Base-by-base conservation (phyloP, 2,113 vertebrate species). In the Corythoichthys intestinalis region DNA sequence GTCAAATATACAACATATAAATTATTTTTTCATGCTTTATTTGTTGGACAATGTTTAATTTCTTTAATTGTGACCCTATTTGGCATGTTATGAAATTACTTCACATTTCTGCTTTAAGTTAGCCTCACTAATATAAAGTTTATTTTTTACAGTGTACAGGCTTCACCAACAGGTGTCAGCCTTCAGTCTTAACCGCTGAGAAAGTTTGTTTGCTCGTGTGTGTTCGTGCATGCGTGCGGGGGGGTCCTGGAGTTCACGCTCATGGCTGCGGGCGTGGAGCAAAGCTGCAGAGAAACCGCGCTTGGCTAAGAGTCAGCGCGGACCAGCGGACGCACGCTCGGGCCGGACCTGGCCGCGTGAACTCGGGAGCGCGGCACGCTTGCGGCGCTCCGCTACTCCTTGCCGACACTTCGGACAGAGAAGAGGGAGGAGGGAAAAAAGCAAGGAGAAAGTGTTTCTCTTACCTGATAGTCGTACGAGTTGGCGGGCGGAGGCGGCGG, bases 131-230 rank as follows among this genome's bases (percentile, higher is more conserved):
- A 41, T 7, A 41, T 41, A 41, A 41, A 3, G 41, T 44, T 8
- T 44, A 44, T 1, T 7, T 44, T 44, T n/a, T n/a, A n/a, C n/a
- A n/a, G n/a, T n/a, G n/a, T 7, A 44, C 4, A 2, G 59, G 54
- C 73, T 81, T 69, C 63, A 76, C 90, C 90, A 89, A 86, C 82
- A 89, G 91, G 85, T 85, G 89, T 90, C 89, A 90, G 87, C 69
- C 87, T 87, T 86, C 83, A 78, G 83, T 81, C 79, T 67, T 2
- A 59, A 28, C 53, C 39, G 39, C 63, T 34, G 48, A 49, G 59
- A 58, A 65, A 66, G 35, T 46, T 11, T 68, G 61, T 64, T 37
- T 53, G 56, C 34, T 11, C 37, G 57, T 39, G 57, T 39, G 57
- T 53, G 50, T 4, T 14, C 7, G n/a, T 66, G 56, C 78, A 56